These are phyloP conservation scores for Dicranocentrus wangi DNA, from an alignment of 2,888 invertebrate species.

Conservation along the genomic window DNA sequence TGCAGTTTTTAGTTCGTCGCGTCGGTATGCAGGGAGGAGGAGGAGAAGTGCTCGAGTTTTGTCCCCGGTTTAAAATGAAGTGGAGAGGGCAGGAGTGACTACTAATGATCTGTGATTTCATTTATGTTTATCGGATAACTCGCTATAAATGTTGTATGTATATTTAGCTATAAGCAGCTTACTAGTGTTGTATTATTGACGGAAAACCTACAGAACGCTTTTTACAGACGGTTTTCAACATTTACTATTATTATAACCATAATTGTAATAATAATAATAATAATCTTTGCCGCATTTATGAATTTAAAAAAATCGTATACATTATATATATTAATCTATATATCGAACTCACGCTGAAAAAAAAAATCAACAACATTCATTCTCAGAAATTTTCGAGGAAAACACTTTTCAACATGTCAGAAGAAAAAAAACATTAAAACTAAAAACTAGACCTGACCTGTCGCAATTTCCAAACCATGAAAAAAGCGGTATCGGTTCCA, in stretches of 20 bases:
- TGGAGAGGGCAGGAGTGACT: slow-evolving; percentile 59
- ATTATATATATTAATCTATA: slow-evolving; percentile 12
- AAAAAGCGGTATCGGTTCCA: too few species aligned
- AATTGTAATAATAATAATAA: neutral
- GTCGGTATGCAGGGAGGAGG: too few species aligned
- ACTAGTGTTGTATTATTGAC: slow-evolving; percentile 43
- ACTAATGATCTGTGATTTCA: slow-evolving; percentile 72
- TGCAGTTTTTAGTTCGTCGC: too few species aligned
- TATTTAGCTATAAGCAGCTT: slow-evolving; percentile 57
- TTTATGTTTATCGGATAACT: slow-evolving; percentile 59
- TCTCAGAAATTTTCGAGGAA: slow-evolving; percentile 12
- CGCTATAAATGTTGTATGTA: slow-evolving; percentile 53
- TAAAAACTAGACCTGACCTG: too few species aligned
- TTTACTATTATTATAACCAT: slow-evolving; percentile 25
- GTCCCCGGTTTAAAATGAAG: slow-evolving; percentile 42
- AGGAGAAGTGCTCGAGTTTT: slow-evolving; percentile 17
- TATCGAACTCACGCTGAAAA: slow-evolving; percentile 11
- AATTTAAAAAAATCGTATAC: neutral
- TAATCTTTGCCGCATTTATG: neutral
- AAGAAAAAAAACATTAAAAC: too few species aligned
- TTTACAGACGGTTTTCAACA: slow-evolving; percentile 41
- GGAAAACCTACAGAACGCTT: slow-evolving; percentile 52
- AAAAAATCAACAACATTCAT: too few species aligned
- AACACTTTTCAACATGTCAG: too few species aligned
- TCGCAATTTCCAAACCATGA: neutral